Evolutionary conservation across 1,140 invertebrate species (phyloP).

Genomic region (Ostrea denselamellosa): DNA sequence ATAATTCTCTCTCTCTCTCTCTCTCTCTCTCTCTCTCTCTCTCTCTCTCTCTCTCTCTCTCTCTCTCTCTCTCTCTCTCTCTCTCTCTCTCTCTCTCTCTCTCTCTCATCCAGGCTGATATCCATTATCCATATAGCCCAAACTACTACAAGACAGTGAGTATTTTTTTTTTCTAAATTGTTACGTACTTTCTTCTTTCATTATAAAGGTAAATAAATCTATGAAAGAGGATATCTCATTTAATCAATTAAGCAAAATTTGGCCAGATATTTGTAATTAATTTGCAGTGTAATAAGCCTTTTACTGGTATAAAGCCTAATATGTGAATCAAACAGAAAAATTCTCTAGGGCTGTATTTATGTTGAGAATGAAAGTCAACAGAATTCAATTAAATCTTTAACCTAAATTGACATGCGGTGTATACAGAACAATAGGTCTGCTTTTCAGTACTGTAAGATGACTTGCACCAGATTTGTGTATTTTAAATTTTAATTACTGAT

Average conservation of each 20-base stretch:
- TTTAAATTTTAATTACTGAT: conserved; percentile 37
- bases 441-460: conserved; percentile 14
- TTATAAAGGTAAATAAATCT: not conserved
- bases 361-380: conserved; percentile 27
- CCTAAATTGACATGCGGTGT: not conserved
- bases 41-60: no score
- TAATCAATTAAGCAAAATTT: not conserved
- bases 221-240: not conserved
- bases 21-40: no score
- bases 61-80: no score
- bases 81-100: no score
- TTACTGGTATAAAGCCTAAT: not conserved
- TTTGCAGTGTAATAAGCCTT: not conserved
- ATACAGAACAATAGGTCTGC: not conserved
- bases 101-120: no score
- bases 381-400: conserved; percentile 31
- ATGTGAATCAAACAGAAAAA: conserved; percentile 11
- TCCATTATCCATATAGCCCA: no score
- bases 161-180: no score
- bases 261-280: not conserved
- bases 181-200: no score
- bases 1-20: no score
- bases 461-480: conserved; percentile 28
- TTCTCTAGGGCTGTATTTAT: not conserved
- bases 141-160: no score